Evolutionary conservation across 2,888 invertebrate genomes (phyloP).

Genomic region (Drymonia ruficornis): DNA sequence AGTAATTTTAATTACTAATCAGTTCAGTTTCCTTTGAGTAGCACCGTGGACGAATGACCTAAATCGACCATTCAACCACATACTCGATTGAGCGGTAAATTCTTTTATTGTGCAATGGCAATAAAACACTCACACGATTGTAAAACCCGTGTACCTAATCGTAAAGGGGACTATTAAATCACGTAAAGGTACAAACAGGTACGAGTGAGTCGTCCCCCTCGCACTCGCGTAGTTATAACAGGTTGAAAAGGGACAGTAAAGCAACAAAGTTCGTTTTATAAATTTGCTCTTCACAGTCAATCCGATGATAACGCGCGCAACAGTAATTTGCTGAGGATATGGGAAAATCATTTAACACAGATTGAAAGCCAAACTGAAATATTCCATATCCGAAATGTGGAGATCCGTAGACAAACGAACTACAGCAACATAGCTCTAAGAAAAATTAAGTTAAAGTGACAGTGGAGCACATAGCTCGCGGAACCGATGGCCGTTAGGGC

Average conservation of each 20-base stretch:
- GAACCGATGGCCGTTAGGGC: no score
- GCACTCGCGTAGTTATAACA: conserved; percentile 5
- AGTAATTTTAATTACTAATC: no score
- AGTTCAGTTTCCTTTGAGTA: no score
- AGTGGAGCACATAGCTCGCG: no score
- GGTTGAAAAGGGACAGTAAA: conserved; percentile 7
- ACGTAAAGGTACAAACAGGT: conserved; percentile 29
- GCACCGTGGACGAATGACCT: no score
- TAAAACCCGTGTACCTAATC: conserved; percentile 34
- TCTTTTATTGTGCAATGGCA: conserved; percentile 32
- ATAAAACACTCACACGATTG: conserved; percentile 26
- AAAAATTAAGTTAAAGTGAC: no score
- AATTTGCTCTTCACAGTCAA: background rate
- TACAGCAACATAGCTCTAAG: no score
- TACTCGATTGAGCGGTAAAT: conserved; percentile 31
- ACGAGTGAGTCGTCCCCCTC: conserved; percentile 12
- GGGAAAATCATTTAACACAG: no score
- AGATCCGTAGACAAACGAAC: no score
- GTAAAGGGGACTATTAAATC: conserved; percentile 21
- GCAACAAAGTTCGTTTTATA: background rate
- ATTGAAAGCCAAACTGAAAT: no score
- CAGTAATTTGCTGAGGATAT: no score
- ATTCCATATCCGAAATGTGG: no score
- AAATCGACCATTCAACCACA: conserved; percentile 11
- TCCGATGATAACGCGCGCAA: background rate